These are phyloP conservation scores for Buphagus erythrorhynchus DNA, from an alignment of 2,797 vertebrate species.

Conservation along the genomic window DNA sequence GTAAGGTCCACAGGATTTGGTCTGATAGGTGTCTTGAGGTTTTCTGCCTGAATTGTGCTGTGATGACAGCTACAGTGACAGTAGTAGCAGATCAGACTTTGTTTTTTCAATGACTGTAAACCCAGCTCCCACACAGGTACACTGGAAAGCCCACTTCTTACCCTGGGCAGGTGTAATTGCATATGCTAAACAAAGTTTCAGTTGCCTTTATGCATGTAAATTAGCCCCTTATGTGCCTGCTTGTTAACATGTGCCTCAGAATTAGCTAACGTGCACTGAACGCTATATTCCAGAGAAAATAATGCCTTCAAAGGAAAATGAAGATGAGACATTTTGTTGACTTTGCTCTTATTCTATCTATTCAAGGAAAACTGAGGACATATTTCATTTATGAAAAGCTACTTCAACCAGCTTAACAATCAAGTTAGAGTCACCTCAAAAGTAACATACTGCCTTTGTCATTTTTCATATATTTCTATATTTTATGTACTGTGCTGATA, in stretches of 20 bases:
- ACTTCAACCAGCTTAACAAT: conserved; percentile 51
- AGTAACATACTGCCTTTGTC: conserved; percentile 42
- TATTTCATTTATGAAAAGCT: conserved; percentile 66
- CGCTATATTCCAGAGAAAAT: not conserved
- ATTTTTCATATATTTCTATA: conserved; percentile 40
- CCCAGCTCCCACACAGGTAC: not conserved
- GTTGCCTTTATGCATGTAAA: not conserved
- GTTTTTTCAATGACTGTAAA: not conserved
- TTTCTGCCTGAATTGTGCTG: conserved; percentile 32
- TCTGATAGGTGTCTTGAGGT: conserved; percentile 44
- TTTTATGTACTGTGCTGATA: conserved; percentile 45
- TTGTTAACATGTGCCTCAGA: not conserved
- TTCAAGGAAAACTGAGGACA: not conserved
- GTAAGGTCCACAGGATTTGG: conserved; percentile 29
- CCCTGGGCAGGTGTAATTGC: not conserved
- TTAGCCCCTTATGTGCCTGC: not conserved
- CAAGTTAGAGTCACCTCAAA: conserved; percentile 44
- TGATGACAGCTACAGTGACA: conserved; percentile 20
- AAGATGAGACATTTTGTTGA: conserved; percentile 6
- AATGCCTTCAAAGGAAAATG: conserved; percentile 40
- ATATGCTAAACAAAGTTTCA: conserved; percentile 7
- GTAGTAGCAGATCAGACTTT: not conserved
- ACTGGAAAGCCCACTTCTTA: not conserved
- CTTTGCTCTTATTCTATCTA: conserved; percentile 31
- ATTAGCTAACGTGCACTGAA: not conserved